Percentiles rank a stretch among this genome's conserved stretches.
Evolutionary conservation across 1,140 invertebrate species (phyloP).

Genomic region (Temnothorax nylanderi): DNA sequence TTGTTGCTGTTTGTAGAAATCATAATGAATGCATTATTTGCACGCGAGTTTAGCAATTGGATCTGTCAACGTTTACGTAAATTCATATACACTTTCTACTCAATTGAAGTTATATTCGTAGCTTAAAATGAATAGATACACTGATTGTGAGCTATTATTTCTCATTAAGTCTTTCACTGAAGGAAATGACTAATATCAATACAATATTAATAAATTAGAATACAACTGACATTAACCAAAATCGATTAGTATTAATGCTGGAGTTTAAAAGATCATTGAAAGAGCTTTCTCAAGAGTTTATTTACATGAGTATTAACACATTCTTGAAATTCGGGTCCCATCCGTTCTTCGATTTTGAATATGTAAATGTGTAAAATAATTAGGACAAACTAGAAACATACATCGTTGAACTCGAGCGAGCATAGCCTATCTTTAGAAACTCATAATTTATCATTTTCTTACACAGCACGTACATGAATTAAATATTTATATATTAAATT

Average conservation of each 20-base stretch:
- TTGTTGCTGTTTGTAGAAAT: conserved; percentile 23
- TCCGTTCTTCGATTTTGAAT: conserved; percentile 23
- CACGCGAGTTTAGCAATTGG: not conserved
- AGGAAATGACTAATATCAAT: not conserved
- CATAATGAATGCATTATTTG: not conserved
- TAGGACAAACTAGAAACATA: conserved; percentile 13
- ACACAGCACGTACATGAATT: not conserved
- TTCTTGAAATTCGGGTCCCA: conserved; percentile 47
- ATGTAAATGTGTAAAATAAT: conserved; percentile 34
- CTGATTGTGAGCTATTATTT: not conserved
- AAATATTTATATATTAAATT: conserved; percentile 1
- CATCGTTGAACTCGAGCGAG: not conserved
- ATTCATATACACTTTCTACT: conserved; percentile 24
- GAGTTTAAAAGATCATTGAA: not conserved
- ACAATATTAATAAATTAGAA: not conserved
- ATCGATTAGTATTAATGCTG: conserved; percentile 1
- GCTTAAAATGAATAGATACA: not conserved
- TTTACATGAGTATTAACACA: conserved; percentile 50
- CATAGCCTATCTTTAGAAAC: not conserved
- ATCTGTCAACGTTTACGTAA: not conserved
- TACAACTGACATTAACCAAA: not conserved
- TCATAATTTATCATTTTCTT: conserved; percentile 5
- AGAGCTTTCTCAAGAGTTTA: conserved; percentile 13
- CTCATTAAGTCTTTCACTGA: conserved; percentile 3
- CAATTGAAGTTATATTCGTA: not conserved